Evolutionary conservation across 1,140 invertebrate genomes (phyloP).

Genomic region (Campodea augens): DNA sequence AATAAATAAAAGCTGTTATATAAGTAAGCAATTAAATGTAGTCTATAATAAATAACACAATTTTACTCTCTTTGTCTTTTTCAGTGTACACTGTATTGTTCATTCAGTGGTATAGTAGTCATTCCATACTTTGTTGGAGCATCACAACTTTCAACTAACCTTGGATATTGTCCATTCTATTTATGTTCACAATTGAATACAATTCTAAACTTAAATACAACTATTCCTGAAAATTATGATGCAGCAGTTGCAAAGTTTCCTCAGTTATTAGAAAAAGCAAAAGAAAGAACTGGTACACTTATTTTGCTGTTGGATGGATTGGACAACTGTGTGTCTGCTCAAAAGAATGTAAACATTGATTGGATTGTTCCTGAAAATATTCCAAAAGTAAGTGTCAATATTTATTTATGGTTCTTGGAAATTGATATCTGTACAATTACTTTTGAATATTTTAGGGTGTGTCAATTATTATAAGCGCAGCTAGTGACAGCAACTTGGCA

Average conservation of each 20-base stretch:
- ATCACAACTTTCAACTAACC: not conserved
- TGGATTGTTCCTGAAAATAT: slow-evolving; percentile 15
- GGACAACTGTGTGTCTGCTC: slow-evolving; percentile 17
- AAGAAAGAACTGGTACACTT: not conserved
- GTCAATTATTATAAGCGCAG: slow-evolving; percentile 15
- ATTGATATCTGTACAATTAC: slow-evolving; percentile 15
- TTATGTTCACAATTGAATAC: not conserved
- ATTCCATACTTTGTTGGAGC: slow-evolving; percentile 11
- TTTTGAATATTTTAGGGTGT: slow-evolving; percentile 16
- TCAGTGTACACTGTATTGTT: slow-evolving; percentile 14
- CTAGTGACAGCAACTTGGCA: slow-evolving; percentile 4
- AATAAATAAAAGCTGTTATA: no score
- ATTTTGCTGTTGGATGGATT: not conserved
- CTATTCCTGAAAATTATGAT: not conserved
- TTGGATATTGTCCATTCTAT: not conserved
- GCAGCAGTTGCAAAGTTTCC: not conserved
- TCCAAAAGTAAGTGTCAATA: slow-evolving; percentile 19
- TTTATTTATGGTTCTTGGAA: slow-evolving; percentile 12
- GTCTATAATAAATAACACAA: slow-evolving; percentile 14
- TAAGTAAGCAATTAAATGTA: not conserved
- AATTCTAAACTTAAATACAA: not conserved
- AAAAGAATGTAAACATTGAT: slow-evolving; percentile 16
- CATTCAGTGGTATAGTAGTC: slow-evolving; percentile 6
- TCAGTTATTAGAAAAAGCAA: not conserved
- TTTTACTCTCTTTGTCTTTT: slow-evolving; percentile 19